A percentile compares a stretch with the other conserved stretches of the same genome.
Conservation (phyloP, 1,140 invertebrate genomes). For the Musca domestica region DNA sequence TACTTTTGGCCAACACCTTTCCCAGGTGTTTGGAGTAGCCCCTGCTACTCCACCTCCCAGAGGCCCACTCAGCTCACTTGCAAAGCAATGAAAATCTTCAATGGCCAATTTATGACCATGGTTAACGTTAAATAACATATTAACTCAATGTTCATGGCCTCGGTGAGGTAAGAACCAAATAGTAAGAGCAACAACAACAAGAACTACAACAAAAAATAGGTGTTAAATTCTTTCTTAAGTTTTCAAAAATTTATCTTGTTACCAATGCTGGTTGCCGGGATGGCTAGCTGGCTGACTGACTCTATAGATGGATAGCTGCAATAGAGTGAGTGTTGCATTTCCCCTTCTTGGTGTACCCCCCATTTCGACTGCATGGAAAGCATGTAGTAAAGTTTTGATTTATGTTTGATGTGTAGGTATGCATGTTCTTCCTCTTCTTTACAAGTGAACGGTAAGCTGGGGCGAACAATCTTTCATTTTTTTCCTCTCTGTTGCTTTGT, state of each 20-base stretch:
- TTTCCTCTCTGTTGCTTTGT: too few species aligned
- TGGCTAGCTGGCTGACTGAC: too few species aligned
- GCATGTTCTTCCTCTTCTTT: slow-evolving; percentile 4
- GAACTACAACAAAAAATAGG: not conserved
- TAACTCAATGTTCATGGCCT: slow-evolving; percentile 9
- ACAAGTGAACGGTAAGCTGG: too few species aligned
- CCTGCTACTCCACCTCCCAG: too few species aligned
- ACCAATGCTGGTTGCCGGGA: not conserved
- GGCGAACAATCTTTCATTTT: too few species aligned
- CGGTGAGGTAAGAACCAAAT: not conserved
- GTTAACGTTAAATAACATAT: slow-evolving; percentile 11
- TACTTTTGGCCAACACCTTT: slow-evolving; percentile 4
- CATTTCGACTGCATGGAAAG: not conserved
- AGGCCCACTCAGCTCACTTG: too few species aligned
- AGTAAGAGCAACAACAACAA: not conserved
- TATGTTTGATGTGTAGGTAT: slow-evolving; percentile 21
- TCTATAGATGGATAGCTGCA: too few species aligned
- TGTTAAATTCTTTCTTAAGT: too few species aligned
- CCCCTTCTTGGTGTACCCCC: too few species aligned
- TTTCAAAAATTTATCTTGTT: slow-evolving; percentile 17
- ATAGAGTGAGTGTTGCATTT: too few species aligned
- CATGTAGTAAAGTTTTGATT: slow-evolving; percentile 11
- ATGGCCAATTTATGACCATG: slow-evolving; percentile 11
- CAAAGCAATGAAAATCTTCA: too few species aligned
- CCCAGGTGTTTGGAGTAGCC: not conserved